Evolutionary conservation across 2,797 vertebrate species (phyloP).

Genomic region (Emys orbicularis): DNA sequence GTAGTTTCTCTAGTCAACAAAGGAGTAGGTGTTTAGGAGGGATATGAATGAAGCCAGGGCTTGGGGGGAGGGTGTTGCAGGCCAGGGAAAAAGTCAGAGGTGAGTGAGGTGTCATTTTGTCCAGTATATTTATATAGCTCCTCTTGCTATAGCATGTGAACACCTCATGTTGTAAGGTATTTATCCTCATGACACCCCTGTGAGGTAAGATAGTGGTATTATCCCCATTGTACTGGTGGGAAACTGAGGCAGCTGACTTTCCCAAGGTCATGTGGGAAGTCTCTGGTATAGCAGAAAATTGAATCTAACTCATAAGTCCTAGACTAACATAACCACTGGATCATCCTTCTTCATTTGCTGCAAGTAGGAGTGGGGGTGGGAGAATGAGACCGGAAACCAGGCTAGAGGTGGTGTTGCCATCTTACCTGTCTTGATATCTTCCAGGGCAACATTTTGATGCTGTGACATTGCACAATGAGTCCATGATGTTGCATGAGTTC

Average conservation of each 20-base stretch:
- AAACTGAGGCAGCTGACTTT: neutral
- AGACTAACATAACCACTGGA: neutral
- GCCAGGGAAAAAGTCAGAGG: neutral
- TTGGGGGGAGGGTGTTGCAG: neutral
- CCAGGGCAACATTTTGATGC: neutral
- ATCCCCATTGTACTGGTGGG: neutral
- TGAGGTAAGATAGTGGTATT: neutral
- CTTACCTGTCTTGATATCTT: neutral
- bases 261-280: neutral
- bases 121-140: neutral
- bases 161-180: neutral
- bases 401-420: neutral
- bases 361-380: rapidly evolving
- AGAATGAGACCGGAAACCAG: neutral
- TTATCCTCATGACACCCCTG: neutral
- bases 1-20: neutral
- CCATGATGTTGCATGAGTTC: neutral
- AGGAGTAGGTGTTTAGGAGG: neutral
- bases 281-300: neutral
- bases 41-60: neutral
- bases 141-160: neutral
- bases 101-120: neutral
- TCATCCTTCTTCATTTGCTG: neutral
- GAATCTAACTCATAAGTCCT: neutral
- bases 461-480: neutral